Conservation (phyloP, 2,113 vertebrate species). For the Brachypodius melanocephalos region DNA sequence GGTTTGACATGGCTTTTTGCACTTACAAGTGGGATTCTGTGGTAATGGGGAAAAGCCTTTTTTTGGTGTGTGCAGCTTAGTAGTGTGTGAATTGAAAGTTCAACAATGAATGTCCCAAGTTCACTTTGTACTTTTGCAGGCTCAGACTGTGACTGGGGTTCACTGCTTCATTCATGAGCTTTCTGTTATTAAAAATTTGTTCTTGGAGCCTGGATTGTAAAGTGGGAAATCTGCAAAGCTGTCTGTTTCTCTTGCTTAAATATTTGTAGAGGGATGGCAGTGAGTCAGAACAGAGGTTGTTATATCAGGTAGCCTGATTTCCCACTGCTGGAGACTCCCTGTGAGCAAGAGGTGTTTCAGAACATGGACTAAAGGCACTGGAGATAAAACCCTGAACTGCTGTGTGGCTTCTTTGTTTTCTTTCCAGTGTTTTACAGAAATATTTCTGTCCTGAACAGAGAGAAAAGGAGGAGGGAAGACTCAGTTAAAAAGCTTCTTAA, state of each 20-base stretch:
- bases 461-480: background rate
- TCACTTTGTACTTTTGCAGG: background rate
- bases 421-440: background rate
- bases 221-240: background rate
- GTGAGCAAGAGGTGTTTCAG: background rate
- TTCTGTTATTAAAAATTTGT: background rate
- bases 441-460: background rate
- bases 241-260: background rate
- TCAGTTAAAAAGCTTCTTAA: background rate
- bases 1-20: background rate
- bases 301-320: background rate
- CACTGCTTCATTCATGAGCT: background rate
- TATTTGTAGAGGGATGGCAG: background rate
- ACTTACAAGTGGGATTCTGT: background rate
- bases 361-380: background rate
- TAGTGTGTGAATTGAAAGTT: background rate
- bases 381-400: background rate
- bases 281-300: background rate
- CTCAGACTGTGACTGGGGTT: background rate
- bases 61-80: background rate
- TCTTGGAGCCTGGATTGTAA: background rate
- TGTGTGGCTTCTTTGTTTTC: background rate
- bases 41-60: background rate
- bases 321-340: background rate
- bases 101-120: background rate